phyloP scores from a whole-genome alignment of 2,113 vertebrate genomes.

The Gracilinanus agilis region DNA sequence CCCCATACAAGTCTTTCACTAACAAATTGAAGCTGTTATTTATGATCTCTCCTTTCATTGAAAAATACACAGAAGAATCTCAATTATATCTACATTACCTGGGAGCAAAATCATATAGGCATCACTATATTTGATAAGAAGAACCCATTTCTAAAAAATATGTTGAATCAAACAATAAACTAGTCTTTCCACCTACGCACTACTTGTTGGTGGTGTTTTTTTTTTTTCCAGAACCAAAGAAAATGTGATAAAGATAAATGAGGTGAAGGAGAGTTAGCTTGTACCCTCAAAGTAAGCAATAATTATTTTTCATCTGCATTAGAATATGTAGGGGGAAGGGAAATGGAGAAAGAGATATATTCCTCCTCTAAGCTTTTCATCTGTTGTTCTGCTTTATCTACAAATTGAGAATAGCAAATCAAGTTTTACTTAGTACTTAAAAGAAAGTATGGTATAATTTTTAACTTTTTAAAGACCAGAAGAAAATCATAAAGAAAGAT shows the following conservation, averaged over 20 bases:
- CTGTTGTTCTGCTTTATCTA: neutral
- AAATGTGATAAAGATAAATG: neutral
- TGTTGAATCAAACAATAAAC: neutral
- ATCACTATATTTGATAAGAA: neutral
- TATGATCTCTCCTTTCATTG: neutral
- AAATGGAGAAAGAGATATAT: too few species aligned
- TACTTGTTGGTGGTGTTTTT: fast-evolving
- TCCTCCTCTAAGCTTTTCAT: neutral
- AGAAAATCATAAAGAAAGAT: neutral
- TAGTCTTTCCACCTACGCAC: fast-evolving
- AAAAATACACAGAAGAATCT: fast-evolving
- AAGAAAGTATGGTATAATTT: neutral
- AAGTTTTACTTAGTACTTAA: too few species aligned
- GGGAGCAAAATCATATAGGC: neutral
- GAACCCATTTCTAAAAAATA: neutral
- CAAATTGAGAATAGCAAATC: neutral
- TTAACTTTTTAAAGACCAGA: neutral
- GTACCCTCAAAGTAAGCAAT: neutral
- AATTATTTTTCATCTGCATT: neutral
- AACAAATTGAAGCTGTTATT: neutral
- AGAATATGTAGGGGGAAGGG: fast-evolving
- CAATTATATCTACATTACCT: fast-evolving
- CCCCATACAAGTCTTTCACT: neutral
- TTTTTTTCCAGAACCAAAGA: too few species aligned
- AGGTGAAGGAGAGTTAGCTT: neutral